Evolutionary conservation across 2,797 vertebrate species (phyloP).

Genomic region (Notolabrus celidotus): DNA sequence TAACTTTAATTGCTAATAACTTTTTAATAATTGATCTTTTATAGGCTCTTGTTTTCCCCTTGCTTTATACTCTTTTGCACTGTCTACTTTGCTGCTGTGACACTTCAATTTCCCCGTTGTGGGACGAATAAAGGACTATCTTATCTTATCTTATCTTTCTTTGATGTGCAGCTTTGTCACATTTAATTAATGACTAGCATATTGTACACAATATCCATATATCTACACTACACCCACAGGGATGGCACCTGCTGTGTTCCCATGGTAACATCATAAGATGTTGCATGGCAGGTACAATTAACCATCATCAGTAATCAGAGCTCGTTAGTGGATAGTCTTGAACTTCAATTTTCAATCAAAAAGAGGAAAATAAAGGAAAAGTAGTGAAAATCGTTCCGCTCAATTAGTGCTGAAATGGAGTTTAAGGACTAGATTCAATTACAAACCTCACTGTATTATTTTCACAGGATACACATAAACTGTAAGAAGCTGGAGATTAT

Average conservation of each 20-base stretch:
- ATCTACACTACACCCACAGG: constrained; percentile 51
- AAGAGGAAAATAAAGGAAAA: constrained; percentile 14
- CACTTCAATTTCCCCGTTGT: too few relatives aligned
- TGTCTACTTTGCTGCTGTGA: too few relatives aligned
- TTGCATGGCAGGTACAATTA: constrained; percentile 51
- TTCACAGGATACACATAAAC: neutral
- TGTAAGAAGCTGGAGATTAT: neutral
- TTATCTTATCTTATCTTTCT: too few relatives aligned
- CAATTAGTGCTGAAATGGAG: constrained; percentile 3
- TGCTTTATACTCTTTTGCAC: too few relatives aligned
- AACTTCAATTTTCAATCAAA: constrained; percentile 39
- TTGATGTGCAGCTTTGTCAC: constrained; percentile 32
- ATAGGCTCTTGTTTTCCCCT: too few relatives aligned
- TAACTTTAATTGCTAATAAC: too few relatives aligned
- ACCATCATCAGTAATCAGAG: constrained; percentile 64
- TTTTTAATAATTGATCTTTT: too few relatives aligned
- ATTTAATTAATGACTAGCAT: constrained; percentile 45
- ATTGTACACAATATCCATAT: constrained; percentile 46
- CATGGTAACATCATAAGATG: constrained; percentile 51
- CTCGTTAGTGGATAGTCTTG: constrained; percentile 39
- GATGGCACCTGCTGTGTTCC: constrained; percentile 57
- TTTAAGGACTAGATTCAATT: neutral
- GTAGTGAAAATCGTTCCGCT: neutral
- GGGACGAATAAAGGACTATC: too few relatives aligned
- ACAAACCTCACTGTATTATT: neutral